Conservation (phyloP, 64 coral and sea anemone genomes). For the Orbicella faveolata region DNA sequence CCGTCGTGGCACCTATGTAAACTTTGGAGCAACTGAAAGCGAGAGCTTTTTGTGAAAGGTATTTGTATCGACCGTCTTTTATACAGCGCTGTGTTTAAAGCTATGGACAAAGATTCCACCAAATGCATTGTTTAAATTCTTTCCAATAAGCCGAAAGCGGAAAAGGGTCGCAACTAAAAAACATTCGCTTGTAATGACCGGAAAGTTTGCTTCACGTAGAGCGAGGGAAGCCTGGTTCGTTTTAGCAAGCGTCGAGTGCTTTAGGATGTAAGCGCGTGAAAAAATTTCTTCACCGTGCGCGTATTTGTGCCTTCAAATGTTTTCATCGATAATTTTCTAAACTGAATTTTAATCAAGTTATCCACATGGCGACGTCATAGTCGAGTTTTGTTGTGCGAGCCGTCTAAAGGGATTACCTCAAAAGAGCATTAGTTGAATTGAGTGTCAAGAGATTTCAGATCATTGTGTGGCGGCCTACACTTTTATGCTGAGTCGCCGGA, state of each 20-base stretch:
- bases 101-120: not conserved
- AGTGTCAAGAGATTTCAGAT: constrained; percentile 1
- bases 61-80: not conserved
- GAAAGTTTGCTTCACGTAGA: constrained; percentile 20
- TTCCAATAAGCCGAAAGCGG: constrained; percentile 10
- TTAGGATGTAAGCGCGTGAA: not conserved
- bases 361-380: not conserved
- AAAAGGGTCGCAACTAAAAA: not conserved
- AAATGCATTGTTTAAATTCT: constrained; percentile 26
- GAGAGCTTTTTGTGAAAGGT: too few relatives aligned
- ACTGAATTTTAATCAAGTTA: not conserved
- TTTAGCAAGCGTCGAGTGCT: not conserved
- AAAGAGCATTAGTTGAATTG: constrained; percentile 29
- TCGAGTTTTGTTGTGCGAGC: not conserved
- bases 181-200: not conserved
- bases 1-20: too few relatives aligned
- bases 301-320: not conserved
- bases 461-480: not conserved
- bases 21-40: too few relatives aligned
- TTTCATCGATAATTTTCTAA: constrained; percentile 6
- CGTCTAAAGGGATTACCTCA: constrained; percentile 23
- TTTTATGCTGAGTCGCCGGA: not conserved
- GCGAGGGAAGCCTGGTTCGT: not conserved
- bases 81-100: not conserved
- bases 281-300: not conserved